Base-by-base conservation (phyloP, 2,888 invertebrate species). In the Drosophila recens region DNA sequence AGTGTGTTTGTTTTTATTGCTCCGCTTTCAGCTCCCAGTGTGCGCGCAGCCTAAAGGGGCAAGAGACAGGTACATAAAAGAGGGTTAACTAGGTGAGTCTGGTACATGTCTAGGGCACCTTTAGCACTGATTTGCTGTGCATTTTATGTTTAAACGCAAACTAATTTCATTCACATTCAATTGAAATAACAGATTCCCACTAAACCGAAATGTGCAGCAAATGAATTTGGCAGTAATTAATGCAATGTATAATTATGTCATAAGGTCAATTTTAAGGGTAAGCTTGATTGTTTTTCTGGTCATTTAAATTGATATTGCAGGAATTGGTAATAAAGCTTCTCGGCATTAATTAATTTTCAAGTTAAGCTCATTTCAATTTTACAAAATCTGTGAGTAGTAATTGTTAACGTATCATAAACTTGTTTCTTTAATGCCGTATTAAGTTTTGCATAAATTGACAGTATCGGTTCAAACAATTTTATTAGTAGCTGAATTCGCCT, bases 81-180 rank as follows among this genome's bases (percentile, higher is more conserved):
- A 34, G 23, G 53, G 61, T 52, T 34, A n/a, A 27, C 43, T 58
- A 36, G 58, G 58, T 58, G 33, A 46, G 62, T 63, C 59, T 65
- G 23, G 17, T 51, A 51, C 42, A 51, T 51, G 59, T 65, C 59
- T 65, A 49, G 63, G 57, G 38, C 56, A 51, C 49, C 40, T 64
- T 57, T 17, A 34, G 40, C 49, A n/a, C 36, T 51, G 49, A 34
- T 58, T 45, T 34, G 20, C 48, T 17, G 34, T 42, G 34, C 15
- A 11, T 56, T 63, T 33, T 36, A 5, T n/a, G 46, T 46, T 20
- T 56, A 3, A 45, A 36, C 27, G 33, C 15, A 43, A 61, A 17
- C 34, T 6, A 10, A 61, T 63, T 63, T 23, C 10, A 33, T 62
- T 52, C 34, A 33, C n/a, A 51, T 20, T 51, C 3, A 34, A 61